Base-by-base conservation (phyloP, 2,888 invertebrate genomes). In the Lucinisca nassula region DNA sequence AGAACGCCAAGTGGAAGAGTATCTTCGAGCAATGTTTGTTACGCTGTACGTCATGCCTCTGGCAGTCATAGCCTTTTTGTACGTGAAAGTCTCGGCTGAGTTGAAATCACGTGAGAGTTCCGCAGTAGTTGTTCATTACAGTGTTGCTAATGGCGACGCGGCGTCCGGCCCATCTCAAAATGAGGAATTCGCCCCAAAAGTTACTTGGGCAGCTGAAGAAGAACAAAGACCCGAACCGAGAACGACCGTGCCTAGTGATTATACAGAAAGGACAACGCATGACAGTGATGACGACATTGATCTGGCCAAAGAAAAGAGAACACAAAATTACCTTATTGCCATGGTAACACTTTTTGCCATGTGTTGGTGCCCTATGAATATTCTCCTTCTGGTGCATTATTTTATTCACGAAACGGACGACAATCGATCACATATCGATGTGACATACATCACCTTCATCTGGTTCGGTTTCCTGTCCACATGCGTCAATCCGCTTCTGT, bases 391-490 rank as follows among this genome's bases (percentile, higher is more conserved):
- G 70, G 97, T 97, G 0, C 97, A 97, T 75, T 97, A 97, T 92
- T 97, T 97, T 61, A 96, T 98, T 73, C 96, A 97, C 79, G 98
- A 98, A 95, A 98, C 97, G 0, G 97, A 98, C 93, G 97, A 97
- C 87, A 98, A 98, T 95, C 97, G 97, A 73, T 97, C 97, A 51
- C 97, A 97, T 93, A 97, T 98, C 89, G 98, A 98, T 93, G 97
- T 98, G 77, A 97, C 97, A 0, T 98, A 97, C 95, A 97, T 97
- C 73, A 97, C 97, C 94, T 97, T 98, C 92, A 97, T 98, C 8
- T 98, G 98, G 97, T 96, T 98, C 80, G 98, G 97, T 0, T 98
- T 98, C 92, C 93, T 98, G 83, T 97, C 98, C 10, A 97, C 97
- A 0, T 97, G 97, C 83, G 97, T 97, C 32, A 98, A 97, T 32